A percentile compares a stretch with the other conserved stretches of the same genome.
Evolutionary conservation across 2,888 invertebrate species (phyloP).

Genomic region (Mesorhabditis sp.): DNA sequence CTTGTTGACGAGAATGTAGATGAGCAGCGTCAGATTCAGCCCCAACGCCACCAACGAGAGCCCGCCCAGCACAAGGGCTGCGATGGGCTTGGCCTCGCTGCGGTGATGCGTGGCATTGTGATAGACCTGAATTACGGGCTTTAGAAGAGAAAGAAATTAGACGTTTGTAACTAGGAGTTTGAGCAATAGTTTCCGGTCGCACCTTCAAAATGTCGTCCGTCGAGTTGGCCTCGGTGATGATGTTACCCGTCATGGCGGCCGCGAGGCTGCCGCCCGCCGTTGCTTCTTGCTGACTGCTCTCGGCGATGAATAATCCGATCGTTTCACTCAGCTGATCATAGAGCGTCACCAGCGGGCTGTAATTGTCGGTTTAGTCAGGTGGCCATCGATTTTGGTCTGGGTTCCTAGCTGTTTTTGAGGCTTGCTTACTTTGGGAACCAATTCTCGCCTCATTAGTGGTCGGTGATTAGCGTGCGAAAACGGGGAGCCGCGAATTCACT

Average conservation of each 20-base stretch:
- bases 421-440: no score
- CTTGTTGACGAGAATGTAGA: slow-evolving; percentile 49
- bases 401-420: no score
- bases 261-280: background rate
- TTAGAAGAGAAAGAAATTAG: background rate
- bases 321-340: background rate
- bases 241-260: background rate
- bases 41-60: background rate
- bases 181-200: no score
- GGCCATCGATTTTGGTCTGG: no score
- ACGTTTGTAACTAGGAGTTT: no score
- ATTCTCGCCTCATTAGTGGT: no score
- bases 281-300: background rate
- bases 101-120: background rate
- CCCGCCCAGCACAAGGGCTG: background rate
- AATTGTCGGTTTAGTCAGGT: no score
- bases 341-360: background rate
- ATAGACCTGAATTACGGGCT: background rate
- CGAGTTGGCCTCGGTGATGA: no score
- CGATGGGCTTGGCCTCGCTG: background rate
- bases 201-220: no score
- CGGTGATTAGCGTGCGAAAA: no score
- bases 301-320: background rate
- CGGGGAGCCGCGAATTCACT: no score
- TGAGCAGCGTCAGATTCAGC: slow-evolving; percentile 40